phyloP scores from a whole-genome alignment of 1,140 invertebrate genomes.

The Caerostris darwini region DNA sequence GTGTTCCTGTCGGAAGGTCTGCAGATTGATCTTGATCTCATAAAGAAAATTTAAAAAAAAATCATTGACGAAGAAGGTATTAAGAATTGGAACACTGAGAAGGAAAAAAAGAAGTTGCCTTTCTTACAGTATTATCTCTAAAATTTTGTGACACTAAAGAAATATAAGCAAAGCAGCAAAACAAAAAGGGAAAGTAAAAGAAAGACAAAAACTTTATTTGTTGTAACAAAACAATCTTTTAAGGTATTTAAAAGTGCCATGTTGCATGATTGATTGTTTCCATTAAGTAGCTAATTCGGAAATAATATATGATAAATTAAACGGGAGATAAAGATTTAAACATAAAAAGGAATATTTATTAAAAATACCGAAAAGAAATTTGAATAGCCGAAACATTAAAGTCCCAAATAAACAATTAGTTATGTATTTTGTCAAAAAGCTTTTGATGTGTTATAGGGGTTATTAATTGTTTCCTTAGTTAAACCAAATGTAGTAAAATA shows the following conservation, averaged over 20 bases:
- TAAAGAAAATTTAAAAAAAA: background rate
- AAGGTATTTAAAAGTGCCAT: background rate
- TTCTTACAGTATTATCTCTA: background rate
- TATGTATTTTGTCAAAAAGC: too few relatives aligned
- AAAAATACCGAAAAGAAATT: too few relatives aligned
- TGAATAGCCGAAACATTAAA: too few relatives aligned
- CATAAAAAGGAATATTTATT: too few relatives aligned
- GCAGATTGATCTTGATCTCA: background rate
- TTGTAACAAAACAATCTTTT: background rate
- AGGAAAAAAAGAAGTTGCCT: background rate
- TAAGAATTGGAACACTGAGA: background rate
- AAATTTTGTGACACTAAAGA: background rate
- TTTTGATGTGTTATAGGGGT: too few relatives aligned
- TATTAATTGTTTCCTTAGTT: too few relatives aligned
- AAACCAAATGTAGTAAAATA: too few relatives aligned
- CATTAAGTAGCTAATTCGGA: background rate
- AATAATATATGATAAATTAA: background rate
- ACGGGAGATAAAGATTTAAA: too few relatives aligned
- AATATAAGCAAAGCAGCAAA: background rate
- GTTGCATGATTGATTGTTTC: background rate
- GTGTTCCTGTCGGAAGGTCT: background rate
- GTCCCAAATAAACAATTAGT: too few relatives aligned
- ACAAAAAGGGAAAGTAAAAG: background rate
- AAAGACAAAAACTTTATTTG: background rate
- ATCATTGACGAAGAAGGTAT: constrained; percentile 12